phyloP scores from a whole-genome alignment of 2,113 vertebrate species.

The Heterotilapia buettikoferi region DNA sequence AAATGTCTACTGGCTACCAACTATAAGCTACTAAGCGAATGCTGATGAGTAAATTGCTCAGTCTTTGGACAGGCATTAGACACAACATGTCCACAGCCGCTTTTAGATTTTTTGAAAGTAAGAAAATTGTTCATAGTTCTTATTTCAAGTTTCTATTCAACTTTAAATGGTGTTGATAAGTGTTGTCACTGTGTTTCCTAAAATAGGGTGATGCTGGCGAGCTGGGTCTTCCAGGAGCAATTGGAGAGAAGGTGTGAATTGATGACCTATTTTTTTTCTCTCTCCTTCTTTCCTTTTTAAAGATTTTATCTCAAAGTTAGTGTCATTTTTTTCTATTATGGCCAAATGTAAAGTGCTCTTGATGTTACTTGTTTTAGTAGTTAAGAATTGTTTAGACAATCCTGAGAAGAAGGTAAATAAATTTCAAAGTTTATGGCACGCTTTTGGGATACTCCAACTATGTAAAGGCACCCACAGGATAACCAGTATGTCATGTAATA shows the following conservation, averaged over 20 bases:
- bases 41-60: neutral
- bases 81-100: neutral
- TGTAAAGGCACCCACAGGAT: neutral
- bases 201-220: constrained; percentile 81
- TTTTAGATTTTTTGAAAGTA: neutral
- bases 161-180: neutral
- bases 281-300: no score
- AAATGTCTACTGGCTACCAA: neutral
- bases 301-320: neutral
- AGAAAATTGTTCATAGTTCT: neutral
- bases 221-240: constrained; percentile 78
- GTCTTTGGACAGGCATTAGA: neutral
- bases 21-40: neutral
- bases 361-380: neutral
- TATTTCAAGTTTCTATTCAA: neutral
- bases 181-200: neutral
- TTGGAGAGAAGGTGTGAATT: constrained; percentile 81
- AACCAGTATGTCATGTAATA: neutral
- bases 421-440: neutral
- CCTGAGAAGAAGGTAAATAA: neutral
- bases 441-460: neutral
- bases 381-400: neutral
- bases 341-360: neutral
- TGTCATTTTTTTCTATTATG: neutral
- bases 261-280: neutral